Base-by-base conservation (phyloP, 2,888 invertebrate species). In the Caenorhabditis japonica region DNA sequence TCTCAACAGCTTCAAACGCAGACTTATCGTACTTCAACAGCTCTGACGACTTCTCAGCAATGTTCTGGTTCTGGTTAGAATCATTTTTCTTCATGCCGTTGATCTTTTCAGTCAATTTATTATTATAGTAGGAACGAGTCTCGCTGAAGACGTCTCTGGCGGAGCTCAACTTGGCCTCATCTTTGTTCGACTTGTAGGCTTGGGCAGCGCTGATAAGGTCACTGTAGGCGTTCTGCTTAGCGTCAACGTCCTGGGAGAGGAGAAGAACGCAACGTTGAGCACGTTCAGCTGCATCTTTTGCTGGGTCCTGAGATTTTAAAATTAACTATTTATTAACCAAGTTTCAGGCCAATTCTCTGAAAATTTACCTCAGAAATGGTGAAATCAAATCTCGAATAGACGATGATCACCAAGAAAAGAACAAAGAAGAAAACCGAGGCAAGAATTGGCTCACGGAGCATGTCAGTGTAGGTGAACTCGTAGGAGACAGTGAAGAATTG, bases 301-400 rank as follows among this genome's bases (percentile, higher is more conserved):
- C 89, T 75, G 90, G 90, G 84, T 91, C 91, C 89, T 90, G 82
- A 30, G 58, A 46, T n/a, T n/a, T n/a, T 19, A 52, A 62, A 43
- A 59, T 41, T 39, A 46, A 43, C 12, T 8, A 33, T 2, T 17
- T 51, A 39, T 64, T 23, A 43, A 39, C 15, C 47, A 21, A 61
- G n/a, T n/a, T n/a, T n/a, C n/a, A n/a, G n/a, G n/a, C n/a, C n/a
- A n/a, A n/a, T n/a, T n/a, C n/a, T n/a, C n/a, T n/a, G 30, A 49
- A 13, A 33, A 23, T 47, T 39, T 4, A 75, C 74, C 60, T 44
- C 36, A 19, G 58, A 43, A 84, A 97, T 95, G 64, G 96, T 94
- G 90, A 99, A 97, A 90, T 99, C 97, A 88, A 97, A 90, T 83
- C 97, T 91, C 74, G 96, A 94, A 90, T 95, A 95, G 84, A 97